phyloP scores from a whole-genome alignment of 2,888 invertebrate species.

The Idaea dimidiata region DNA sequence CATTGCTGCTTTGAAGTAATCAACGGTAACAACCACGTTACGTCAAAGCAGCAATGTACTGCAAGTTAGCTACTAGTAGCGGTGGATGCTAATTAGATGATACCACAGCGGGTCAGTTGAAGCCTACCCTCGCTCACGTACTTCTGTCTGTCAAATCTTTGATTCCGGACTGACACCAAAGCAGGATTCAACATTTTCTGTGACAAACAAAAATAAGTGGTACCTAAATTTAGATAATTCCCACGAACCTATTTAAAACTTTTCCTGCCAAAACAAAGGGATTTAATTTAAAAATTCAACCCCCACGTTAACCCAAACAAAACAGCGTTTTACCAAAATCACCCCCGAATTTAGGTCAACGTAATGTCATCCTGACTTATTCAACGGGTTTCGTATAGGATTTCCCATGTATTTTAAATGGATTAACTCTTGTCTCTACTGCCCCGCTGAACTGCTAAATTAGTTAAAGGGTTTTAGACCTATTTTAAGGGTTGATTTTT shows the following conservation, averaged over 20 bases:
- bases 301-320: conserved; percentile 20
- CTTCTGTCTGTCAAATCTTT: conserved; percentile 13
- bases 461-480: conserved; percentile 13
- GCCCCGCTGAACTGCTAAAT: background rate
- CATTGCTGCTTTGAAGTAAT: no score
- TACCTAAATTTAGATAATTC: background rate
- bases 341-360: conserved; percentile 37
- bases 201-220: no score
- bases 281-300: background rate
- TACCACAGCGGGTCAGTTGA: no score
- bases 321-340: conserved; percentile 34
- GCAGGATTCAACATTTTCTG: background rate
- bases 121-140: no score
- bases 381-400: conserved; percentile 41
- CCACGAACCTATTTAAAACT: conserved; percentile 19
- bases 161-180: conserved; percentile 3
- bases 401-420: conserved; percentile 56
- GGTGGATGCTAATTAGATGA: no score
- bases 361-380: conserved; percentile 46
- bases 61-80: no score
- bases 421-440: conserved; percentile 52
- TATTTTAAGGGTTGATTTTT: background rate
- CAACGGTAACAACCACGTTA: no score
- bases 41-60: no score
- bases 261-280: conserved; percentile 19